These are phyloP conservation scores for Ditula angustiorana DNA, from an alignment of 2,888 invertebrate genomes.

Conservation along the genomic window DNA sequence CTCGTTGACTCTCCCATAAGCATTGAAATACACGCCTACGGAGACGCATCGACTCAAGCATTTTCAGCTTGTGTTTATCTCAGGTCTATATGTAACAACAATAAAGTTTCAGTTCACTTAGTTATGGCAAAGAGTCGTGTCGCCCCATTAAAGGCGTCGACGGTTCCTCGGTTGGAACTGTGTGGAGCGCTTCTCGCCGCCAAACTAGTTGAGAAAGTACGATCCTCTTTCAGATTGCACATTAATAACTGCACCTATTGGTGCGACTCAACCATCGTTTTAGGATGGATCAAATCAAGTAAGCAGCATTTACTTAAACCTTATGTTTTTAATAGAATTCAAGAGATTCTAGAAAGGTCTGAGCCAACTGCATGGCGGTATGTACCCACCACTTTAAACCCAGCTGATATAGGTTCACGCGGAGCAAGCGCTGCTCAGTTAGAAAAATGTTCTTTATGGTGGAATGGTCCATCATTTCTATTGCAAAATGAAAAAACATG, in stretches of 20 bases:
- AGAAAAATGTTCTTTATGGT: constrained; percentile 22
- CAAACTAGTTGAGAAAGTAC: background rate
- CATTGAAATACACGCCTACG: background rate
- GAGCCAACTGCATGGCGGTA: constrained; percentile 18
- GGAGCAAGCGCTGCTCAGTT: constrained; percentile 16
- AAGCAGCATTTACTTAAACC: constrained; percentile 29
- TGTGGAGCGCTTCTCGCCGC: background rate
- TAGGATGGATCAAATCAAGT: constrained; percentile 1
- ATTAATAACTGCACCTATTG: constrained; percentile 5
- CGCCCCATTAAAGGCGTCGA: too few species aligned
- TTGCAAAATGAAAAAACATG: background rate
- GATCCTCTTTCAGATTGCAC: background rate
- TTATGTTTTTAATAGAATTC: constrained; percentile 38
- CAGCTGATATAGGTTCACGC: constrained; percentile 35
- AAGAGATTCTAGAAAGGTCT: constrained; percentile 29
- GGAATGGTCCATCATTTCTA: constrained; percentile 35
- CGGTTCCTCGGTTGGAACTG: too few species aligned
- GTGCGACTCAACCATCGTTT: constrained; percentile 24
- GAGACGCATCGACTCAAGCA: background rate
- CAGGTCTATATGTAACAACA: background rate
- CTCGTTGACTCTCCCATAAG: background rate
- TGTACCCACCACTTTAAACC: constrained; percentile 30
- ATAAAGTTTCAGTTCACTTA: background rate
- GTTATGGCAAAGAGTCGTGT: too few species aligned
- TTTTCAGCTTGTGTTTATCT: background rate